Evolutionary conservation across 1,140 invertebrate species (phyloP).

Genomic region (Cherax destructor): DNA sequence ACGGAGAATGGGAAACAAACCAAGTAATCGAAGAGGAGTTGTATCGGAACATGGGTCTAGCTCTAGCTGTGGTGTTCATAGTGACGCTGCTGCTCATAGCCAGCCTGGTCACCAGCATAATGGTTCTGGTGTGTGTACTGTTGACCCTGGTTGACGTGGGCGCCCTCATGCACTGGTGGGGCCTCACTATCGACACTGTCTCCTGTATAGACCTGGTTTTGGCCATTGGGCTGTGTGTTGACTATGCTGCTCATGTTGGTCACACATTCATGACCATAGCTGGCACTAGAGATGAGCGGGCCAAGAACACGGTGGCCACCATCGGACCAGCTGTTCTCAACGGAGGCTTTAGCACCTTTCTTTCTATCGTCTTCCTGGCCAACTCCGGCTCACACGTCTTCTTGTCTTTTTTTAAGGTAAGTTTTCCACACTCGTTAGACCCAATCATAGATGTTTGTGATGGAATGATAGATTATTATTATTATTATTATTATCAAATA

Average conservation of each 20-base stretch:
- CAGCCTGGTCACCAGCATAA: conserved; percentile 82
- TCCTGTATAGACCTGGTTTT: conserved; percentile 89
- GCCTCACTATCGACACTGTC: conserved; percentile 89
- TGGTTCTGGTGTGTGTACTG: conserved; percentile 86
- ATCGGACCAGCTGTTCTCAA: conserved; percentile 89
- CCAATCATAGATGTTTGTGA: too few species aligned
- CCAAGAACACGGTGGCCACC: conserved; percentile 82
- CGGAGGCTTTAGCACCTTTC: conserved; percentile 87
- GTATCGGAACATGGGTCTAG: conserved; percentile 86
- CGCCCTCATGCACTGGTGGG: conserved; percentile 89
- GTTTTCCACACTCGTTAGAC: neutral
- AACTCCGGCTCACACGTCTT: conserved; percentile 87
- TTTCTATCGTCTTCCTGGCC: conserved; percentile 84
- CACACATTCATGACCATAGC: conserved; percentile 84
- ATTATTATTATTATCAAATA: too few species aligned
- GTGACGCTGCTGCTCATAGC: conserved; percentile 89
- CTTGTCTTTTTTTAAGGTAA: conserved; percentile 85
- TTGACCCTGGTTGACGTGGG: conserved; percentile 87
- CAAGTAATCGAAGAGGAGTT: conserved; percentile 85
- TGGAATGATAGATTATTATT: too few species aligned
- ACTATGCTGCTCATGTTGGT: conserved; percentile 89
- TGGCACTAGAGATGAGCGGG: conserved; percentile 80
- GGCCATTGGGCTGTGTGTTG: conserved; percentile 90
- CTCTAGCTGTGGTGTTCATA: conserved; percentile 86
- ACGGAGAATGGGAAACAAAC: conserved; percentile 86